Base-by-base conservation (phyloP, 2,888 invertebrate species). In the Cordilura impudica region DNA sequence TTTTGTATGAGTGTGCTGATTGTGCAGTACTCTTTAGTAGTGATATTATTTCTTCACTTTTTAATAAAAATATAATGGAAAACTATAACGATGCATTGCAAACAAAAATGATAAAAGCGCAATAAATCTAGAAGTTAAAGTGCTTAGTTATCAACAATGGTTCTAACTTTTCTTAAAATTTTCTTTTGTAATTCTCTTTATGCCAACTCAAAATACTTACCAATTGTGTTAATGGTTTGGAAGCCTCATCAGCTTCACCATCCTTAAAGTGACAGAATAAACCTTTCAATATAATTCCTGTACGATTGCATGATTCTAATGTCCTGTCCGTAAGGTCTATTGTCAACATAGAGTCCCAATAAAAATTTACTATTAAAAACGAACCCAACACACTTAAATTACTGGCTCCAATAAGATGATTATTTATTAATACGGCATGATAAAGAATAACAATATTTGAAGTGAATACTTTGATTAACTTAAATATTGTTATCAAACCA, bases 141-240 rank as follows among this genome's bases (percentile, higher is more conserved):
- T n/a, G n/a, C n/a, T n/a, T n/a, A n/a, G n/a, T n/a, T n/a, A n/a
- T n/a, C n/a, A n/a, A n/a, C n/a, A n/a, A n/a, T n/a, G n/a, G n/a
- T n/a, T n/a, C n/a, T n/a, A n/a, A n/a, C n/a, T n/a, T n/a, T n/a
- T n/a, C n/a, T n/a, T n/a, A n/a, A n/a, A n/a, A n/a, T n/a, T n/a
- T n/a, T n/a, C n/a, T n/a, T n/a, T n/a, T n/a, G n/a, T n/a, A n/a
- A n/a, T n/a, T n/a, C n/a, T n/a, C n/a, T n/a, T n/a, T n/a, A n/a
- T n/a, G n/a, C n/a, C n/a, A n/a, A 72, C 72, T 70, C 21, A 31
- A 31, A 31, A 5, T 26, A 8, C 35, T 51, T 65, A 53, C 65
- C 65, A 66, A 10, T 45, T 67, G 43, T 0, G 45, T 29, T 14
- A 67, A 43, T 26, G 19, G 12, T 12, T 12, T 35, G 39, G 6